phyloP scores from a whole-genome alignment of 64 coral and sea anemone species.

The Platygyra sinensis region DNA sequence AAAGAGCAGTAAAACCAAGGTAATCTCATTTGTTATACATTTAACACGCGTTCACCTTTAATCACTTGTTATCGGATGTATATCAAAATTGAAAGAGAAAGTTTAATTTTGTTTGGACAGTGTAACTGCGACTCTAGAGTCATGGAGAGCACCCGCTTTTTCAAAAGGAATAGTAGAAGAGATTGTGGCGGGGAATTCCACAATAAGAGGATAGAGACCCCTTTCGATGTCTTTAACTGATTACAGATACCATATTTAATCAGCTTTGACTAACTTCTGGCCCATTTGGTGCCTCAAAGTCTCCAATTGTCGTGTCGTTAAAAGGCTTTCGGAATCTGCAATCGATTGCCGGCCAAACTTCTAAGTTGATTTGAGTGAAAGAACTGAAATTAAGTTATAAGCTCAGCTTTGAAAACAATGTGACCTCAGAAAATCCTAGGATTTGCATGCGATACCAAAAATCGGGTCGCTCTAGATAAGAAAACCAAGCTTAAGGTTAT shows the following conservation, averaged over 20 bases:
- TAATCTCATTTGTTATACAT: conserved; percentile 2
- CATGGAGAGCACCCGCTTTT: not conserved
- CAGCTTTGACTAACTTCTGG: conserved; percentile 24
- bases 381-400: not conserved
- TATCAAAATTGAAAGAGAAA: not conserved
- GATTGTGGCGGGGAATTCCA: not conserved
- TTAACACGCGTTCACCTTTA: not conserved
- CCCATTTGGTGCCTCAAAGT: conserved; percentile 24
- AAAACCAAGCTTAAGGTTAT: not conserved
- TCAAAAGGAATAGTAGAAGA: too few species aligned
- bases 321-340: conserved; percentile 22
- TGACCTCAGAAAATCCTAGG: not conserved
- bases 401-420: not conserved
- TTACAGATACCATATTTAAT: not conserved
- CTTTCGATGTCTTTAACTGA: not conserved
- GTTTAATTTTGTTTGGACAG: not conserved
- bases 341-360: not conserved
- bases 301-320: not conserved
- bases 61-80: not conserved
- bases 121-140: not conserved
- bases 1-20: not conserved
- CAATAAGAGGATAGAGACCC: too few species aligned
- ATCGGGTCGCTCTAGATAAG: not conserved
- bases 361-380: not conserved
- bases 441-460: not conserved